phyloP scores from a whole-genome alignment of 2,113 vertebrate species.

The Albula goreensis region DNA sequence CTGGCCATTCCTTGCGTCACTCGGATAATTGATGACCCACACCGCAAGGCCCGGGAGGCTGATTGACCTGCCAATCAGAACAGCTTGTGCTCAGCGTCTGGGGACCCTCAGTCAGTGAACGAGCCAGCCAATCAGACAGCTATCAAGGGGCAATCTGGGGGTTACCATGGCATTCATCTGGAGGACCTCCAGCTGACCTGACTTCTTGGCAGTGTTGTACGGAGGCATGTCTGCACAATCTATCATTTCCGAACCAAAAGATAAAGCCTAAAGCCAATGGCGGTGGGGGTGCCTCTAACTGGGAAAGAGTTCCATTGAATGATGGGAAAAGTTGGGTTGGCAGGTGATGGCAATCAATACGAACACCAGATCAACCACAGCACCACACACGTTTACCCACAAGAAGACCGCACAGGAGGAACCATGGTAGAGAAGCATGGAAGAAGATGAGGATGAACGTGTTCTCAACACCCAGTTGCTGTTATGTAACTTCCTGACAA shows the following conservation, averaged over 20 bases:
- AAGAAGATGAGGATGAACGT: not conserved
- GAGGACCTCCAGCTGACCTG: slow-evolving; percentile 49
- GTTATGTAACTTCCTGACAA: too few relatives aligned
- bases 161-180: slow-evolving; percentile 46
- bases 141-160: slow-evolving; percentile 60
- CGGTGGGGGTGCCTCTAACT: slow-evolving; percentile 29
- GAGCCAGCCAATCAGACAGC: slow-evolving; percentile 62
- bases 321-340: slow-evolving; percentile 23
- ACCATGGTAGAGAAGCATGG: not conserved
- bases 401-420: not conserved
- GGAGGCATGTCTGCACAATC: not conserved
- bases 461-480: too few relatives aligned
- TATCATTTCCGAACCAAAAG: not conserved
- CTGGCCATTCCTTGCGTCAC: slow-evolving; percentile 41
- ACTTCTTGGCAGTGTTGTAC: not conserved
- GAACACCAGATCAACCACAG: not conserved
- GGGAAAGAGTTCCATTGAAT: not conserved
- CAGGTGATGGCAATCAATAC: slow-evolving; percentile 13
- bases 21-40: slow-evolving; percentile 64
- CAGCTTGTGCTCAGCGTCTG: slow-evolving; percentile 47
- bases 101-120: slow-evolving; percentile 25
- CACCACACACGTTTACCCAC: not conserved
- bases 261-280: not conserved
- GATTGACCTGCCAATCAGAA: slow-evolving; percentile 72
- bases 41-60: slow-evolving; percentile 43